Evolutionary conservation across 2,113 vertebrate genomes (phyloP), one percentile per base, ranked within the genome.

Genomic region (Apistogramma diplotaenia): DNA sequence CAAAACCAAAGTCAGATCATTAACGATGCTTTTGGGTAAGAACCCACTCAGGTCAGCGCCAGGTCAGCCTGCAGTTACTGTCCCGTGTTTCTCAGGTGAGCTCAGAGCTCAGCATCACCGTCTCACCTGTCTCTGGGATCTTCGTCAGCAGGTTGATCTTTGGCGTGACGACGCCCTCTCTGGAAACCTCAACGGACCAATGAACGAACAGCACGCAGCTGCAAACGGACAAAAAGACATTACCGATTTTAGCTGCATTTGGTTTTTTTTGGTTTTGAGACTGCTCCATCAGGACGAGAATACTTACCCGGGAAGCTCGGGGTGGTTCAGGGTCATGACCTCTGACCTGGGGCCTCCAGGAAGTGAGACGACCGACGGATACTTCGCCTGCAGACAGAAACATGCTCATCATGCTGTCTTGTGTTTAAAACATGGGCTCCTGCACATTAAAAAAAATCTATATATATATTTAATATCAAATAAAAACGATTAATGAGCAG

Each of bases 81-180:
- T 15, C 40, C 11, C 12, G 3, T 3, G 40, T 13, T 43, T 43
- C 40, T 43, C 40, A n/a, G n/a, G n/a, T n/a, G n/a, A n/a, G n/a
- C 23, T 67, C 23, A 67, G 5, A 29, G 40, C 9, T 4, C 23
- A 65, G 37, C 21, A 65, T 65, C 61, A 46, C 15, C 23, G 19
- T 10, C 85, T 87, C 79, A 93, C 93, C 93, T 86, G 0, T 61
- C 16, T 88, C 77, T 1, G 93, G 91, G 89, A 91, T 86, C 87
- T 90, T 93, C 6, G 91, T 56, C 77, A 93, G 79, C 86, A 94
- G 79, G 51, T 81, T 25, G 23, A 94, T 56, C n/a, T 82, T 87
- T 0, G 89, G 82, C 1, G 10, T 21, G 13, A 93, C 92, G 4
- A 8, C 7, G 1, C 91, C 92, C 9, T 88, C 92, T 43, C 21